Percentiles rank a stretch among this genome's conserved stretches.
These are phyloP conservation scores for Therioaphis trifolii DNA, from an alignment of 2,888 invertebrate species.

Conservation along the genomic window DNA sequence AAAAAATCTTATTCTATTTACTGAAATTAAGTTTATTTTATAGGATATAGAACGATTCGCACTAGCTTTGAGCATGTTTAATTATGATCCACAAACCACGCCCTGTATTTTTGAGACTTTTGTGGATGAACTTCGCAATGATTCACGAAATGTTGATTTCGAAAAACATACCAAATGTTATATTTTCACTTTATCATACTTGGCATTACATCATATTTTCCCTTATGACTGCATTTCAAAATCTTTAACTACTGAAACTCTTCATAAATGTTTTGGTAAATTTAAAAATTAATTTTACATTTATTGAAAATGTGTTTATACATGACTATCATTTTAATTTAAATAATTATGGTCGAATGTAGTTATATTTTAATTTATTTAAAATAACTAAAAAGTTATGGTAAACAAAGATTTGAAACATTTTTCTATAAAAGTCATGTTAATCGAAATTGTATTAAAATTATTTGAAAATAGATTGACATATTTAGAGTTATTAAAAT, in stretches of 20 bases:
- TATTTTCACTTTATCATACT: constrained; percentile 36
- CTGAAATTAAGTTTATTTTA: not conserved
- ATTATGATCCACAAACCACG: constrained; percentile 53
- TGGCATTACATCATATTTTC: constrained; percentile 51
- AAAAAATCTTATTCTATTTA: not conserved
- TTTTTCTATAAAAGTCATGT: no score
- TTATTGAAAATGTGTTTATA: no score
- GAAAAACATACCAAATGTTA: constrained; percentile 40
- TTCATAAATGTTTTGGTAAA: constrained; percentile 50
- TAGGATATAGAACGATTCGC: constrained; percentile 63
- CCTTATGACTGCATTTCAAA: constrained; percentile 56
- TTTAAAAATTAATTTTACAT: not conserved
- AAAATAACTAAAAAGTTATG: no score
- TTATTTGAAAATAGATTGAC: no score
- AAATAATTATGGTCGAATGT: no score
- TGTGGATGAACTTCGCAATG: constrained; percentile 49
- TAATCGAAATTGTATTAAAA: not conserved
- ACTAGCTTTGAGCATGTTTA: constrained; percentile 53
- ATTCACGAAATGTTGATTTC: constrained; percentile 51
- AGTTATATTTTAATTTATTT: no score
- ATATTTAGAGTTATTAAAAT: no score
- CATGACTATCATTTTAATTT: no score
- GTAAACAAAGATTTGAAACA: no score
- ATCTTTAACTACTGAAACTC: constrained; percentile 12
- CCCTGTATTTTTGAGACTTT: constrained; percentile 57